Percentiles rank a stretch among this genome's conserved stretches.
Conservation (phyloP, 2,113 vertebrate species). For the Caloenas nicobarica region DNA sequence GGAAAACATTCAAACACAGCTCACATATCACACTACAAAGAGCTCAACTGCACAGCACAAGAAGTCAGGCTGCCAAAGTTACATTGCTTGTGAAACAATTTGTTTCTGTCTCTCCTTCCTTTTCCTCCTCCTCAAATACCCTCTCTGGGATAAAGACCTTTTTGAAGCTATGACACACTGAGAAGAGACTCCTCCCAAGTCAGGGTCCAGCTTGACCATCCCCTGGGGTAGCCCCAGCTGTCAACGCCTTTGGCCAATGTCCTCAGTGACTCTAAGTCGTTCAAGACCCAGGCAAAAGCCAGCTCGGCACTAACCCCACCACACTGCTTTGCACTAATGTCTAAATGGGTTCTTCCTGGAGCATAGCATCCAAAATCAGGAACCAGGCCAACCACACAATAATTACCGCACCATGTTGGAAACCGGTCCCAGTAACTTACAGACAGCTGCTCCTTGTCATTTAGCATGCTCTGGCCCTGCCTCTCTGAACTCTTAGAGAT, state of each 20-base stretch:
- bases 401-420: fast-evolving
- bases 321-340: neutral
- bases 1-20: neutral
- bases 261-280: fast-evolving
- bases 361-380: neutral
- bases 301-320: neutral
- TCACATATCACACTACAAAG: neutral
- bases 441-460: neutral
- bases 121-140: neutral
- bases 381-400: neutral
- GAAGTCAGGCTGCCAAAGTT: neutral
- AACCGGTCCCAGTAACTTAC: neutral
- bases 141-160: neutral
- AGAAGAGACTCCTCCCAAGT: neutral
- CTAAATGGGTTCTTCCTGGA: neutral
- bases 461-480: neutral
- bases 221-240: neutral
- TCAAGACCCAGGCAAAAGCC: neutral
- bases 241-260: neutral
- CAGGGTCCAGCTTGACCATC: neutral
- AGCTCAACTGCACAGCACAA: neutral
- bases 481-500: neutral
- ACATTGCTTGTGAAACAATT: neutral
- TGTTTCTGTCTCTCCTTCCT: neutral
- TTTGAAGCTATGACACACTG: neutral